These are phyloP conservation scores for Drosophila grimshawi DNA, from an alignment of 1,140 invertebrate species.

Conservation along the genomic window DNA sequence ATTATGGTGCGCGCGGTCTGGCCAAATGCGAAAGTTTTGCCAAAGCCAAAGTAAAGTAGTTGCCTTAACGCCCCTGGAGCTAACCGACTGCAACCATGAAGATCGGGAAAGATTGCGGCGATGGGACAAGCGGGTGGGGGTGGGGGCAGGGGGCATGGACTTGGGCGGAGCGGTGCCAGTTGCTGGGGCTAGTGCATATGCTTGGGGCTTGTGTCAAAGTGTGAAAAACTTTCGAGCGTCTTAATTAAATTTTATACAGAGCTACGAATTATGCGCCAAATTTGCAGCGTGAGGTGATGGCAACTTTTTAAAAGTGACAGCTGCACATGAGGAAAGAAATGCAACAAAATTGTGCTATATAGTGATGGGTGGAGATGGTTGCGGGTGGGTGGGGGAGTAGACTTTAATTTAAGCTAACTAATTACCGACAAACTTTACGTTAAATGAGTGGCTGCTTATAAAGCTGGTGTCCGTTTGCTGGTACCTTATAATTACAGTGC, in stretches of 20 bases:
- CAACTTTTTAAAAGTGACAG: constrained; percentile 80
- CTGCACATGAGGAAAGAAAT: constrained; percentile 59
- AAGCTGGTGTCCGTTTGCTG: constrained; percentile 36
- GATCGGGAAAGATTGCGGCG: constrained; percentile 27
- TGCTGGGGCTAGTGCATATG: constrained; percentile 54
- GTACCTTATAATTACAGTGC: neutral
- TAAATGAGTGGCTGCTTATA: constrained; percentile 69
- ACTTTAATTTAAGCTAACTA: constrained; percentile 71
- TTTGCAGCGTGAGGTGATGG: constrained; percentile 40
- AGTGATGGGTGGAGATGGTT: neutral
- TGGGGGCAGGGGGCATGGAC: neutral
- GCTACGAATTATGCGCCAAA: constrained; percentile 55
- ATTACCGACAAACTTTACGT: constrained; percentile 62
- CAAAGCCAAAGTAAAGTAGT: constrained; percentile 76
- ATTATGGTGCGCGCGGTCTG: constrained; percentile 56
- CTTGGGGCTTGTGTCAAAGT: constrained; percentile 77
- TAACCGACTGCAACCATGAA: constrained; percentile 45
- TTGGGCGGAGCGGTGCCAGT: constrained; percentile 1
- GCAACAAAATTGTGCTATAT: constrained; percentile 15
- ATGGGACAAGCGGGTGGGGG: neutral
- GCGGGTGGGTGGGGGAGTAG: neutral
- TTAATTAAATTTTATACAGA: constrained; percentile 81
- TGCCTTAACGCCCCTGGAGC: constrained; percentile 65
- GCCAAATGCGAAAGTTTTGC: constrained; percentile 50
- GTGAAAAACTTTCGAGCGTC: constrained; percentile 80